Percentiles rank a stretch among this genome's conserved stretches.
Conservation (phyloP, 2,797 vertebrate genomes). For the Enteromius afrohamiltoni region DNA sequence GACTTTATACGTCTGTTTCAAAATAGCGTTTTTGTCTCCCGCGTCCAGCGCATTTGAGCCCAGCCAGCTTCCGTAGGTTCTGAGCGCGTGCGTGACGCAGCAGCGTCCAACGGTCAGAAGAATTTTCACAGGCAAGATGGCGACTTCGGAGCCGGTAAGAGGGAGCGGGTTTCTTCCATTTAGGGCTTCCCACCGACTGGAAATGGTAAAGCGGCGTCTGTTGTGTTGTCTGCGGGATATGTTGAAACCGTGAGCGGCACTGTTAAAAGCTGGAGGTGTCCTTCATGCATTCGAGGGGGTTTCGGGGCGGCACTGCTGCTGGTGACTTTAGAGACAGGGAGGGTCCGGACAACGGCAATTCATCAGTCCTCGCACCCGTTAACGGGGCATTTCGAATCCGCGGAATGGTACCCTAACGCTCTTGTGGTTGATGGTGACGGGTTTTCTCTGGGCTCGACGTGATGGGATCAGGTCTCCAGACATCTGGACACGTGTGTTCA, state of each 20-base stretch:
- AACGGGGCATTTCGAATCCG: not conserved
- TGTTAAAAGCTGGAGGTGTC: slow-evolving; percentile 39
- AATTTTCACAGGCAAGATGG: slow-evolving; percentile 81
- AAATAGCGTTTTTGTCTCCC: not conserved
- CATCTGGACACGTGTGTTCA: slow-evolving; percentile 77
- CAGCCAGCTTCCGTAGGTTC: slow-evolving; percentile 51
- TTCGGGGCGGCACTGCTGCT: slow-evolving; percentile 54
- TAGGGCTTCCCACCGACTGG: slow-evolving; percentile 3
- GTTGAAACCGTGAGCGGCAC: not conserved
- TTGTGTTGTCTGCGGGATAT: not conserved
- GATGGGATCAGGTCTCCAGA: slow-evolving; percentile 1
- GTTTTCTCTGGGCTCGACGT: slow-evolving; percentile 5
- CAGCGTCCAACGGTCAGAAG: slow-evolving; percentile 72
- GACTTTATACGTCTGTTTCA: not conserved
- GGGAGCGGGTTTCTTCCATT: slow-evolving; percentile 53
- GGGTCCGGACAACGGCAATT: slow-evolving; percentile 67
- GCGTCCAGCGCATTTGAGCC: slow-evolving; percentile 16
- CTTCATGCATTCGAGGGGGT: slow-evolving; percentile 61
- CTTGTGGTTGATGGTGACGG: too few species aligned
- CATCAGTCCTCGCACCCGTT: not conserved
- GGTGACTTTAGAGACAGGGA: slow-evolving; percentile 72
- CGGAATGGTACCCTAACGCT: too few species aligned
- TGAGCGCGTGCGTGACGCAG: slow-evolving; percentile 74
- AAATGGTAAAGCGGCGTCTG: not conserved
- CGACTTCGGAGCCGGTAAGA: slow-evolving; percentile 88